Evolutionary conservation across 2,113 vertebrate species (phyloP).

Genomic region (Corythoichthys intestinalis): DNA sequence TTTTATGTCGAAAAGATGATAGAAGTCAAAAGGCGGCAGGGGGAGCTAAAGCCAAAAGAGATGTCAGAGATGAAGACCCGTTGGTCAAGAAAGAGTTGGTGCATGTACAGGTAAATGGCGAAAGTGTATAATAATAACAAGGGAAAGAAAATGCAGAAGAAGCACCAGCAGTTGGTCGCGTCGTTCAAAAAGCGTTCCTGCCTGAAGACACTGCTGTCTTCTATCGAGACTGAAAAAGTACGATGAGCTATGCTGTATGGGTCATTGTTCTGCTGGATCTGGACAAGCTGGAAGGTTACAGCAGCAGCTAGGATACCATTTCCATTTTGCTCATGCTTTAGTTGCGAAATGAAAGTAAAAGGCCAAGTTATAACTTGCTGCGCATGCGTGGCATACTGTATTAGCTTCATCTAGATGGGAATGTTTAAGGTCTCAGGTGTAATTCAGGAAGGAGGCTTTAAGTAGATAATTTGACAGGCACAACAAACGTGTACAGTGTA

Average conservation of each 20-base stretch:
- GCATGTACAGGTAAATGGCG: constrained; percentile 28
- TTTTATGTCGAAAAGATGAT: constrained; percentile 28
- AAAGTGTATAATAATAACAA: constrained; percentile 27
- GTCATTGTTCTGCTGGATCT: constrained; percentile 43
- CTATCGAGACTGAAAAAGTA: constrained; percentile 29
- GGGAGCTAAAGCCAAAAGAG: constrained; percentile 14
- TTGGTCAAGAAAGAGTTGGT: constrained; percentile 22
- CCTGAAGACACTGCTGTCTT: constrained; percentile 46
- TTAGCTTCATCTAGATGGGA: constrained; percentile 11
- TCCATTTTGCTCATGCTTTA: constrained; percentile 15
- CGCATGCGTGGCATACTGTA: constrained; percentile 16
- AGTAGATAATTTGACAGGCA: constrained; percentile 6
- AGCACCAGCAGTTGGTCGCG: constrained; percentile 37
- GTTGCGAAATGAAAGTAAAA: background rate
- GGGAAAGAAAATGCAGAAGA: constrained; percentile 16
- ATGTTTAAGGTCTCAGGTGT: background rate
- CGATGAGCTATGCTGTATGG: constrained; percentile 13
- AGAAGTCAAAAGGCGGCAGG: constrained; percentile 11
- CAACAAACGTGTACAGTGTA: background rate
- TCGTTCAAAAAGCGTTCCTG: constrained; percentile 48
- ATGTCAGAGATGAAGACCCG: constrained; percentile 1
- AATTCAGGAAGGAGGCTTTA: constrained; percentile 56
- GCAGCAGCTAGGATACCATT: background rate
- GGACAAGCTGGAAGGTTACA: constrained; percentile 23
- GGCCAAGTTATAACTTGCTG: constrained; percentile 1